Evolutionary conservation across 1,140 invertebrate genomes (phyloP).

Genomic region (Pseudomyrmex pallidus): DNA sequence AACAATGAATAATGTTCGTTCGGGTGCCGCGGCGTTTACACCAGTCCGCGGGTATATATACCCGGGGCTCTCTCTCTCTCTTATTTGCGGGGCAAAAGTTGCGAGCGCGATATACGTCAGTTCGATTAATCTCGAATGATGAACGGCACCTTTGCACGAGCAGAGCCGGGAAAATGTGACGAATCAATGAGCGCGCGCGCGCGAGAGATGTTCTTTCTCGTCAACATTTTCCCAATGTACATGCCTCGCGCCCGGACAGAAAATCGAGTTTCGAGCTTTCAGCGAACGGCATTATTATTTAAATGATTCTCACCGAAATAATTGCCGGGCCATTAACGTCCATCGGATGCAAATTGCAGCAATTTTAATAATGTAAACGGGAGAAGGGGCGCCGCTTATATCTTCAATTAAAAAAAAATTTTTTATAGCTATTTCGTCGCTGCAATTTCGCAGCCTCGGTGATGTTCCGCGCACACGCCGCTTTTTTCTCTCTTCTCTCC

Average conservation of each 20-base stretch:
- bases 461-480: neutral
- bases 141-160: constrained; percentile 52
- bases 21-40: constrained; percentile 43
- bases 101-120: constrained; percentile 34
- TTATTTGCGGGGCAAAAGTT: constrained; percentile 67
- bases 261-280: neutral
- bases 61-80: neutral
- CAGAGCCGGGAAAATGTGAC: constrained; percentile 47
- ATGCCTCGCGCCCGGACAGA: neutral
- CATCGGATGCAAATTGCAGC: constrained; percentile 25
- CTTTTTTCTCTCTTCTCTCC: neutral
- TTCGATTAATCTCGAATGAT: constrained; percentile 68
- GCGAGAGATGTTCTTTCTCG: neutral
- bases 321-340: constrained; percentile 51
- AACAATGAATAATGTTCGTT: constrained; percentile 63
- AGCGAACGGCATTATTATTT: constrained; percentile 15
- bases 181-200: constrained; percentile 38
- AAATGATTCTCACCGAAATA: constrained; percentile 43
- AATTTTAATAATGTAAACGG: constrained; percentile 44
- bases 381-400: neutral
- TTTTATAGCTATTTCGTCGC: constrained; percentile 38
- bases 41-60: constrained; percentile 6
- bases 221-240: constrained; percentile 9
- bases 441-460: constrained; percentile 34
- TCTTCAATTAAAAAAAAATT: constrained; percentile 58